Percentiles rank a stretch among this genome's conserved stretches.
These are phyloP conservation scores for Labrus mixtus DNA, from an alignment of 2,113 vertebrate species.

Conservation along the genomic window DNA sequence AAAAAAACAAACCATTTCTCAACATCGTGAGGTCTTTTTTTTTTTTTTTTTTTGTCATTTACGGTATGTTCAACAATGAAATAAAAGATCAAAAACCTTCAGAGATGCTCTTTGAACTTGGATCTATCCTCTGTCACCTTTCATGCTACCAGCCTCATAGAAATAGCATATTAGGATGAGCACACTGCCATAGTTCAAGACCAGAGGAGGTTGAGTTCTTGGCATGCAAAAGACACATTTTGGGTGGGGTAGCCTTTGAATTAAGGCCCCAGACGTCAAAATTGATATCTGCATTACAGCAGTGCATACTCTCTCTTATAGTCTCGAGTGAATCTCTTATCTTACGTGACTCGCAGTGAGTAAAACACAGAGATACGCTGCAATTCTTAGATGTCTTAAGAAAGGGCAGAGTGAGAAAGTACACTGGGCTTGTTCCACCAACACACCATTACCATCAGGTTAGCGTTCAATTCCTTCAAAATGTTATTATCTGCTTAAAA, in stretches of 20 bases:
- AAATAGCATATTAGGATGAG: neutral
- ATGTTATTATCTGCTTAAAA: too few species aligned
- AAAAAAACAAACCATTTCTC: neutral
- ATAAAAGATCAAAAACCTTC: neutral
- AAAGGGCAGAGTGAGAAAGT: neutral
- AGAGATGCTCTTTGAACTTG: too few species aligned
- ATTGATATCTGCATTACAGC: slow-evolving; percentile 8
- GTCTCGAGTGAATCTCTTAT: slow-evolving; percentile 14
- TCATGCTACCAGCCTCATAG: neutral
- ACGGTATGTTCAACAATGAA: neutral
- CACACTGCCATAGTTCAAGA: neutral
- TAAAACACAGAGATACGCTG: slow-evolving; percentile 36
- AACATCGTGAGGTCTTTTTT: neutral
- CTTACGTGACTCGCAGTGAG: slow-evolving; percentile 5
- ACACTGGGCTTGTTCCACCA: neutral
- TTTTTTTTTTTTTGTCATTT: neutral
- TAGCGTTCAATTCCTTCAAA: neutral
- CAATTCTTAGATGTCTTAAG: slow-evolving; percentile 21
- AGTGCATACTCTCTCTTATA: neutral
- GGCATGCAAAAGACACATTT: neutral
- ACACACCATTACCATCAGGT: neutral
- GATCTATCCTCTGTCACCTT: too few species aligned
- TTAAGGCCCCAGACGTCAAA: slow-evolving; percentile 6
- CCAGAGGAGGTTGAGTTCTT: neutral
- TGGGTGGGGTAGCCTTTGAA: slow-evolving; percentile 9